Base-by-base conservation (phyloP, 2,888 invertebrate species). In the Dryobotodes eremita region DNA sequence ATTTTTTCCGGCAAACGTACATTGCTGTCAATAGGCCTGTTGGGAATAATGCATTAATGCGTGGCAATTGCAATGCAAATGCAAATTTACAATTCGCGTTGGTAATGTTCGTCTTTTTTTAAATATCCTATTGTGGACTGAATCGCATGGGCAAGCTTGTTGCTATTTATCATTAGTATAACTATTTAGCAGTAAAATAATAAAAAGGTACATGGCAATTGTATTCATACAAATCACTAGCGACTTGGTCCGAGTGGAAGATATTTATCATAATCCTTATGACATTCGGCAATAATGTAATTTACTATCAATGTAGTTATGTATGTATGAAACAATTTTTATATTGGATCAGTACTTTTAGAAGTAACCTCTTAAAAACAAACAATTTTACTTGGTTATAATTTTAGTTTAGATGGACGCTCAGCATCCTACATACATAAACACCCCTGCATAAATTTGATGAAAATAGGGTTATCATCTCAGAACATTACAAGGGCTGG, bases 1-100 rank as follows among this genome's bases (percentile, higher is more conserved):
- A 26, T 20, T 36, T 72, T 15, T 26, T 36, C 0, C 17, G 10
- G 15, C 15, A 71, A 20, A 50, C 13, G 4, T 23, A 20, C 15
- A 23, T 15, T 11, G 23, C 17, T 17, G n/a, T 2, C 11, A 1
- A n/a, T n/a, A 48, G 7, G 11, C 31, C 8, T 23, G 11, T n/a
- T 17, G 42, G 11, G 3, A 36, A 36, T 36, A 36, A 36, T 36
- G 31, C 31, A 46, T 55, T 26, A 73, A 46, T 46, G 7, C 1
- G 2, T 26, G 20, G 13, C 42, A 71, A 71, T 8, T 13, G 20
- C 42, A 71, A 66, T 42, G 20, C 1, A n/a, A n/a, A n/a, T n/a
- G n/a, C n/a, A n/a, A 26, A 71, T 65, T 65, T 26, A 46, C 55
- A 55, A n/a, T 57, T 75, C 46, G n/a, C n/a, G 36, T 48, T n/a